phyloP scores from a whole-genome alignment of 2,888 invertebrate genomes.

The Philhelius pedissequus region DNA sequence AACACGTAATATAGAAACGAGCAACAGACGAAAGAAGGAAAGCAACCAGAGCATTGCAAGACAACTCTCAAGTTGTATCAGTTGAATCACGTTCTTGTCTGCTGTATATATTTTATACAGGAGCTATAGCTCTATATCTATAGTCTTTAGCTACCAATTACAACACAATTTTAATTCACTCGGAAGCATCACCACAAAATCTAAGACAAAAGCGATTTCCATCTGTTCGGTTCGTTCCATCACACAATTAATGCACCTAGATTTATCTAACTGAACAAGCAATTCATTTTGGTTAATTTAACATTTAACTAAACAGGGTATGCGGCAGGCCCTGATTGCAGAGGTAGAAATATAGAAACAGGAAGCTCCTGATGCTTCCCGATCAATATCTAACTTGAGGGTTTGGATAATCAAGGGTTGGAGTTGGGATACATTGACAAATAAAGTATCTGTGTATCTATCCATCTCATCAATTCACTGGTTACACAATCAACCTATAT shows the following conservation, averaged over 20 bases:
- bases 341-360: not conserved
- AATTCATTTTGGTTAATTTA: slow-evolving; percentile 66
- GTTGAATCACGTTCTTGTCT: not conserved
- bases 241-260: slow-evolving; percentile 63
- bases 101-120: slow-evolving; percentile 17
- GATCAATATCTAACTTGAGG: not conserved
- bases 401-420: not conserved
- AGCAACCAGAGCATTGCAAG: not conserved
- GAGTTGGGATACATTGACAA: slow-evolving; percentile 50
- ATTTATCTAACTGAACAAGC: slow-evolving; percentile 66
- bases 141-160: slow-evolving; percentile 63
- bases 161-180: slow-evolving; percentile 65
- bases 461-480: slow-evolving; percentile 62
- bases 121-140: no score
- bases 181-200: slow-evolving; percentile 63
- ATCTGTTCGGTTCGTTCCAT: slow-evolving; percentile 48
- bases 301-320: slow-evolving; percentile 51
- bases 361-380: not conserved
- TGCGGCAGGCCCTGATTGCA: not conserved
- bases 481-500: slow-evolving; percentile 57
- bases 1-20: slow-evolving; percentile 6
- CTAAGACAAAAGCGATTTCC: slow-evolving; percentile 57
- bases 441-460: slow-evolving; percentile 58
- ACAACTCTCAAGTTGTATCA: not conserved
- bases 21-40: not conserved